Base-by-base conservation (phyloP, 1,140 invertebrate species). In the Hyles vespertilio region DNA sequence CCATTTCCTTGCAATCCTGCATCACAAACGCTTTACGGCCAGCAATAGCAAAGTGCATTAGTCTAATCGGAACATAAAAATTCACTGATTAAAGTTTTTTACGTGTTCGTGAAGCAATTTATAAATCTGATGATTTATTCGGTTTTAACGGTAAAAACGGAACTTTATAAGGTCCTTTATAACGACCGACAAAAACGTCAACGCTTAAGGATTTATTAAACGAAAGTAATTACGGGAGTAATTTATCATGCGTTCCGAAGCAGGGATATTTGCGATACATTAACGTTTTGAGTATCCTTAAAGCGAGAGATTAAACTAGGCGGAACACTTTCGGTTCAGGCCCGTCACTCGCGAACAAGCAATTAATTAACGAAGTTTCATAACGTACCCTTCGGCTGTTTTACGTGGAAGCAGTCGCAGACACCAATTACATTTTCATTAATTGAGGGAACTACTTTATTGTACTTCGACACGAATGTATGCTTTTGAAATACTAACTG, bases 311-410 rank as follows among this genome's bases (percentile, higher is more conserved):
- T 40, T 56, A n/a, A 58, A 72, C 68, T 72, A 70, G 57, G 61
- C 67, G 72, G 63, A 73, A 75, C 61, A 70, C 55, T 65, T 68
- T 67, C 49, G 65, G 62, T 54, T 63, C 56, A 48, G 62, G 56
- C 52, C 51, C 58, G 51, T 48, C 11, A 3, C n/a, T 10, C 46
- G 57, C 56, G 57, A 32, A 51, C 56, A 36, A 57, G 64, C 67
- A 67, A 74, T 73, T 79, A 79, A 76, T 79, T 71, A 74, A 64
- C 59, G 52, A 64, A 56, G 47, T 61, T 58, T 48, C 60, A 46
- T 56, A 67, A 67, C 62, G 58, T 56, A 48, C 56, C 49, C 59
- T 34, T 47, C 9, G n/a, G 44, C 32, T 5, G 51, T 10, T 47
- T 49, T 48, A 51, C 50, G 32, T 8, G 43, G 44, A 33, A 9